These are phyloP conservation scores for Eulemur coronatus DNA, from an alignment of 2,797 vertebrate genomes.

Conservation along the genomic window DNA sequence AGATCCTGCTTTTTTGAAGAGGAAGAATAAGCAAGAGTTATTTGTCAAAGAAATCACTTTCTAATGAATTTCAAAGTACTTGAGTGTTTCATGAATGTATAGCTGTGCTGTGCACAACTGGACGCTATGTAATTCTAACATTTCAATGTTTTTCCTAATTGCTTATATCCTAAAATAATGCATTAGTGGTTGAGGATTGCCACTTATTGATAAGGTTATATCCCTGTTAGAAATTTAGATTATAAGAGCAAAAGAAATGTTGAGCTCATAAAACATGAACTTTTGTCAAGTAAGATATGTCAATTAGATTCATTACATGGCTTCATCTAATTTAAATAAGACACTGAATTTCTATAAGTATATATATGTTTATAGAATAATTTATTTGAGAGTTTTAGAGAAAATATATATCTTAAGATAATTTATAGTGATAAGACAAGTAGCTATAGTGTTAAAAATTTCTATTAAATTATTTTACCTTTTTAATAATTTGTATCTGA, in stretches of 20 bases:
- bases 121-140: background rate
- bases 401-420: background rate
- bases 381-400: background rate
- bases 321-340: background rate
- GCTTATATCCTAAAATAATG: background rate
- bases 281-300: background rate
- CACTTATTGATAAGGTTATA: background rate
- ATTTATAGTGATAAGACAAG: background rate
- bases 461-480: background rate
- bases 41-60: conserved; percentile 48
- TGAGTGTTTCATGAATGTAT: background rate
- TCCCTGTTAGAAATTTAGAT: background rate
- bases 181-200: background rate
- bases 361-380: background rate
- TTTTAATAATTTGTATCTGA: background rate
- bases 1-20: conserved; percentile 35
- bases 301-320: background rate
- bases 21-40: conserved; percentile 43
- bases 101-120: background rate
- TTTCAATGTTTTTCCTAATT: background rate
- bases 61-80: background rate
- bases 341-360: background rate
- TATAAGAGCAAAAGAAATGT: background rate
- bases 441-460: background rate
- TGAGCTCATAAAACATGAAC: background rate